Evolutionary conservation across 2,113 vertebrate species (phyloP).

Genomic region (Barbus barbus): DNA sequence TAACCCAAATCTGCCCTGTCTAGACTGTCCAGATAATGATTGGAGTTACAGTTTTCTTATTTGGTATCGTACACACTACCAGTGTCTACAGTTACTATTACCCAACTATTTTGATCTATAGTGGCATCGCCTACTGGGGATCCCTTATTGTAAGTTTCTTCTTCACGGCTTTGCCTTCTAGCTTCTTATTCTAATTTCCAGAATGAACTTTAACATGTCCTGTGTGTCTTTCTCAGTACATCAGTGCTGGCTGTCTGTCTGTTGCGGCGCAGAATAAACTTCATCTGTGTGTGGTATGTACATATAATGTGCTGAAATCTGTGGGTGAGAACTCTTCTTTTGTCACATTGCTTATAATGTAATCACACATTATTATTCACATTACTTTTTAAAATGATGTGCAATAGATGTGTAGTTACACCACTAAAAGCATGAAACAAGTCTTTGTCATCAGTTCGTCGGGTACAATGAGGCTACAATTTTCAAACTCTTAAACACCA

Average conservation of each 20-base stretch:
- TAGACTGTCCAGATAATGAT: slow-evolving; percentile 51
- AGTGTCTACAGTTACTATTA: no score
- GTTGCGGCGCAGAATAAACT: slow-evolving; percentile 20
- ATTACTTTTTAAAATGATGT: no score
- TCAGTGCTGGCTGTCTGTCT: slow-evolving; percentile 42
- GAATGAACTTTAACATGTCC: background rate
- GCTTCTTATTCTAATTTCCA: background rate
- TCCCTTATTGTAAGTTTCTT: slow-evolving; percentile 35
- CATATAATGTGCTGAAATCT: background rate
- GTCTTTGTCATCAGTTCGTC: no score
- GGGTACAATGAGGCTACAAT: no score
- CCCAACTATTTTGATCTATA: background rate
- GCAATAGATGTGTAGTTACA: no score
- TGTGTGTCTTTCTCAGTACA: slow-evolving; percentile 28
- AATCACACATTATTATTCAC: no score
- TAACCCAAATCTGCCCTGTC: background rate
- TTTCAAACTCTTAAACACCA: no score
- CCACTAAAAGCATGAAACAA: no score
- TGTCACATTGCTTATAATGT: no score
- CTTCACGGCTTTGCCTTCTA: background rate
- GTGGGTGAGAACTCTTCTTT: background rate
- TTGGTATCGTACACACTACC: background rate
- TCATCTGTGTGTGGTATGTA: slow-evolving; percentile 31
- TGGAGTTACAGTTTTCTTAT: background rate
- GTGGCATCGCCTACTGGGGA: slow-evolving; percentile 33